Evolutionary conservation across 2,797 vertebrate species (phyloP), one percentile per base, ranked within the genome.

Genomic region (Falco novaeseelandiae): DNA sequence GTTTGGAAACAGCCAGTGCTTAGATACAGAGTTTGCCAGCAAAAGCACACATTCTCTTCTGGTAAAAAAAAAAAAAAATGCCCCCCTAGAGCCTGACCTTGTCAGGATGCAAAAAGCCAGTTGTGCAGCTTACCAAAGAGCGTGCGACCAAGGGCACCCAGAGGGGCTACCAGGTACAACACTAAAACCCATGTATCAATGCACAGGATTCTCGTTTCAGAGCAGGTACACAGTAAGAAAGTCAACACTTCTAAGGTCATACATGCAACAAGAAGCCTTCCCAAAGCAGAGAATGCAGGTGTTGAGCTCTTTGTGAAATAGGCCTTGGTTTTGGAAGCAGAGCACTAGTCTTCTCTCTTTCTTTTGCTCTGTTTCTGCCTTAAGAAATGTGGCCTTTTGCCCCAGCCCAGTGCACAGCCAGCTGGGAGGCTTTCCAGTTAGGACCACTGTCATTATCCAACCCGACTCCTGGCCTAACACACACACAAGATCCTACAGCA

Each of bases 151-250:
- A 44, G 55, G 21, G 59, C 20, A 34, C 14, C 40, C n/a, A 4
- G 38, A 34, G 29, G 30, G 59, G 32, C 58, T 23, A 9, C 32
- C 14, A 27, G 42, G 27, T 73, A n/a, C 27, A 51, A 27, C 42
- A 14, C 46, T 3, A 15, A 76, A 36, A 25, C 32, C 27, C 29
- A 5, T 9, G 30, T 11, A 29, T 5, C 42, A 20, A 12, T 9
- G 23, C 69, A 20, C 0, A 21, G 26, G 27, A 10, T 13, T 19
- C 26, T 48, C 5, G 0, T 32, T 54, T 40, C 54, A 10, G 34
- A 65, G 4, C 22, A 34, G 54, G 13, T 6, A 17, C 73, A 17
- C 59, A 23, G 12, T 12, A 57, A 54, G 55, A 27, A 62, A 61
- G n/a, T 23, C 65, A 38, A 8, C 40, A 5, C 25, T 38, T 40